Conservation (phyloP, 2,797 vertebrate species). For the Chiloscyllium punctatum region DNA sequence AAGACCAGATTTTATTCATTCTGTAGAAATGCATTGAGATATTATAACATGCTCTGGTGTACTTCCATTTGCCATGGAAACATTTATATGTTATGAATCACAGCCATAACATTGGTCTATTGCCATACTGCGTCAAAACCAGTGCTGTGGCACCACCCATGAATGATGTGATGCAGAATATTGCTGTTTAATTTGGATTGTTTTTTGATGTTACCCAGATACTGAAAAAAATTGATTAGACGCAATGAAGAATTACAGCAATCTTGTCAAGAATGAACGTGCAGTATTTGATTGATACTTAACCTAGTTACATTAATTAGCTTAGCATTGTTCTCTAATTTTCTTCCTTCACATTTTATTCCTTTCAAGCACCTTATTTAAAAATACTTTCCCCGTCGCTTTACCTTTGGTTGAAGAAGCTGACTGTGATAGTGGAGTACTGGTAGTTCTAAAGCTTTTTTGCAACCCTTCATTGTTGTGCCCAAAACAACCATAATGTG, state of each 20-base stretch:
- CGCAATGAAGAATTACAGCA: neutral
- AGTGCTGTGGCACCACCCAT: neutral
- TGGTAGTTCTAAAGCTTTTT: neutral
- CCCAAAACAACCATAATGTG: neutral
- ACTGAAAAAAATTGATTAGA: neutral
- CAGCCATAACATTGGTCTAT: constrained; percentile 9
- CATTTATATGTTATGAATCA: neutral
- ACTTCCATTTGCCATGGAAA: constrained; percentile 11
- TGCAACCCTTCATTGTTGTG: neutral
- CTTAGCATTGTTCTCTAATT: neutral
- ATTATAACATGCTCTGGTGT: neutral
- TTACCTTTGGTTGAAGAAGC: neutral
- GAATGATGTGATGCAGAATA: neutral
- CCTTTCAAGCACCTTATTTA: neutral
- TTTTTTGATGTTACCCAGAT: neutral
- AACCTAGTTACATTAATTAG: neutral
- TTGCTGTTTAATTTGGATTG: neutral
- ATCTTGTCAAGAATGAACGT: neutral
- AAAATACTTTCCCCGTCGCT: neutral
- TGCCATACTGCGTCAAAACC: neutral
- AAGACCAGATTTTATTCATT: neutral
- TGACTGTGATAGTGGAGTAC: neutral
- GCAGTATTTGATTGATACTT: neutral
- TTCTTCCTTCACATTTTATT: neutral
- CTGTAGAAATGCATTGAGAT: neutral